Evolutionary conservation across 2,888 invertebrate species (phyloP).

Genomic region (Thereva unica): DNA sequence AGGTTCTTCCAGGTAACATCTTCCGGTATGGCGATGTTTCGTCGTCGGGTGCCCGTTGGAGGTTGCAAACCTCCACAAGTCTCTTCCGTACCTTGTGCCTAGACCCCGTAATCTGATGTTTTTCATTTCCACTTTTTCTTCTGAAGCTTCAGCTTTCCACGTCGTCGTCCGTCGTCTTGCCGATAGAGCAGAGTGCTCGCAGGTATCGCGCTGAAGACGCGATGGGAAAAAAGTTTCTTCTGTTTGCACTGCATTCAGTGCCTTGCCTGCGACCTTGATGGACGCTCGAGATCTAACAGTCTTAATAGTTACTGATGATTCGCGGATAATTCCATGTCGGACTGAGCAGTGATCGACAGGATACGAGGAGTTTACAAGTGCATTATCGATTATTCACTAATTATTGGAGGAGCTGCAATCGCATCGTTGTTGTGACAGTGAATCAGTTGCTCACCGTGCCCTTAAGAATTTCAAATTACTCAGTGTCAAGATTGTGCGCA

Average conservation of each 20-base stretch:
- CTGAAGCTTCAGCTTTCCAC: conserved; percentile 3
- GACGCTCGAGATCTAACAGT: conserved; percentile 48
- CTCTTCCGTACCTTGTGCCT: conserved; percentile 27
- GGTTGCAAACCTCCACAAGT: background rate
- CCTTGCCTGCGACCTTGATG: conserved; percentile 59
- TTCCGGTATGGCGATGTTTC: conserved; percentile 29
- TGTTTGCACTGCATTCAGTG: conserved; percentile 52
- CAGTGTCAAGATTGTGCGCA: conserved; percentile 13
- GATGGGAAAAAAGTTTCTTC: conserved; percentile 45
- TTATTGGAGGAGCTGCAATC: background rate
- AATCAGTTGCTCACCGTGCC: background rate
- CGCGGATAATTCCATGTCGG: conserved; percentile 11
- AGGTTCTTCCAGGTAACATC: conserved; percentile 11
- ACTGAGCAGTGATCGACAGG: background rate
- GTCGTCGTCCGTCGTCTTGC: conserved; percentile 1
- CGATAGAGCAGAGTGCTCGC: background rate
- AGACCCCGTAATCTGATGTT: conserved; percentile 8
- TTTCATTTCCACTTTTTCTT: conserved; percentile 28
- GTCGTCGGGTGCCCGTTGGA: conserved; percentile 4
- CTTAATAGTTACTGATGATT: background rate
- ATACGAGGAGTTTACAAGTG: background rate
- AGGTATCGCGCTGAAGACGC: conserved; percentile 24
- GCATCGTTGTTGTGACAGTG: background rate
- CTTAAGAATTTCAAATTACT: background rate
- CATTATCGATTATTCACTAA: background rate